Evolutionary conservation across 2,888 invertebrate species (phyloP).

Genomic region (Agonopterix arenella): DNA sequence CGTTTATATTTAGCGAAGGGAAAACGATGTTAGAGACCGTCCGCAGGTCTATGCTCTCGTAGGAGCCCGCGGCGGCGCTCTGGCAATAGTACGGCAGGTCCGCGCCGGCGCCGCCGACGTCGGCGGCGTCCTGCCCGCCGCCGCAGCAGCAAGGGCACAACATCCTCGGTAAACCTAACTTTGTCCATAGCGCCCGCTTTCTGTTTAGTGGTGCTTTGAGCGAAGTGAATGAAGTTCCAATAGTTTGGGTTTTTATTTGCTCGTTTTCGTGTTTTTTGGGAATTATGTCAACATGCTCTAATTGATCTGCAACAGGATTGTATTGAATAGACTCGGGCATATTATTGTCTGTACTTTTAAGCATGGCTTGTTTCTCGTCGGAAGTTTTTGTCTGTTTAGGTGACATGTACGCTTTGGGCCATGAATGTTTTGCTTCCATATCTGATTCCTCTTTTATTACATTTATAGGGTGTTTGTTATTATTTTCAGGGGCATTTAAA

Average conservation of each 20-base stretch:
- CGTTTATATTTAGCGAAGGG: constrained; percentile 21
- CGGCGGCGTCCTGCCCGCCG: constrained; percentile 25
- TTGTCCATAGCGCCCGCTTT: too few relatives aligned
- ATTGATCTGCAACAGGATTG: constrained; percentile 12
- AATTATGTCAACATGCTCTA: constrained; percentile 3
- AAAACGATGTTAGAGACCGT: constrained; percentile 16
- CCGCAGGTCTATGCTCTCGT: constrained; percentile 45
- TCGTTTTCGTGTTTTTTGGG: background rate
- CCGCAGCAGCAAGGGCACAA: constrained; percentile 55
- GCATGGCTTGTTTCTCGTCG: too few relatives aligned
- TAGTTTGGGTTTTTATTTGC: background rate
- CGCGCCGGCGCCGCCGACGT: constrained; percentile 24
- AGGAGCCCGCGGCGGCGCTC: constrained; percentile 28
- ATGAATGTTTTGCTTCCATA: too few relatives aligned
- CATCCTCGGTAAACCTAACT: constrained; percentile 24
- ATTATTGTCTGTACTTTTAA: background rate
- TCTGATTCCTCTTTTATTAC: too few relatives aligned
- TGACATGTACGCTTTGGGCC: too few relatives aligned
- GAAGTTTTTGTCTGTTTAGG: too few relatives aligned
- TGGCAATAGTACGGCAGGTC: constrained; percentile 20
- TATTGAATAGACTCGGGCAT: background rate
- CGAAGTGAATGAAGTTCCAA: constrained; percentile 25
- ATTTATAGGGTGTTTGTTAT: too few relatives aligned
- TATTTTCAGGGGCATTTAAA: too few relatives aligned
- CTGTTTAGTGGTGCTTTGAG: too few relatives aligned